Conservation (phyloP, 2,113 vertebrate species). For the Panthera leo region DNA sequence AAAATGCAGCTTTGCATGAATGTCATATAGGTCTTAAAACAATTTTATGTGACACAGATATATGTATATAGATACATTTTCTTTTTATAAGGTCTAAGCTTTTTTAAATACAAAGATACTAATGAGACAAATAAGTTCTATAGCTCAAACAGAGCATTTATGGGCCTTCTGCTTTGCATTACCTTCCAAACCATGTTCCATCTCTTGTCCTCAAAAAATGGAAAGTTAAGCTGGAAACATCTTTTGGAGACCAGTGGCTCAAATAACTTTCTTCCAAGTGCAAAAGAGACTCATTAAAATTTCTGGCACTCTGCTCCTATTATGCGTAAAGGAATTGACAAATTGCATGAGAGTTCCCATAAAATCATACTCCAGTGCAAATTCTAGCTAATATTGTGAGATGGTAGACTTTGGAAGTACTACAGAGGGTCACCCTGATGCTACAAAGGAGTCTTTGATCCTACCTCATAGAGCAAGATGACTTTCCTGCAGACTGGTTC, state of each 20-base stretch:
- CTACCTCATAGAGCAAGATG: neutral
- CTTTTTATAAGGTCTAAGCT: conserved; percentile 78
- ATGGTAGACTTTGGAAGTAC: neutral
- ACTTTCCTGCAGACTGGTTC: neutral
- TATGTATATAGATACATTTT: neutral
- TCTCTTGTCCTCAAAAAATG: conserved; percentile 67
- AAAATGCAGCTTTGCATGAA: conserved; percentile 52
- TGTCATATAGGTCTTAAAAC: conserved; percentile 70
- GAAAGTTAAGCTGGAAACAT: conserved; percentile 45
- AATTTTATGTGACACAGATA: conserved; percentile 70
- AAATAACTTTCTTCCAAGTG: conserved; percentile 71
- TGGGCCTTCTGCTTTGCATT: conserved; percentile 71
- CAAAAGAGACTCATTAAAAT: conserved; percentile 56
- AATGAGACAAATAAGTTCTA: conserved; percentile 78
- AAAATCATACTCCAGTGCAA: conserved; percentile 40
- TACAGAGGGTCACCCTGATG: neutral
- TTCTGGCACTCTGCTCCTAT: conserved; percentile 51
- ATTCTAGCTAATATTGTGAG: neutral
- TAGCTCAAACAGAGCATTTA: conserved; percentile 66
- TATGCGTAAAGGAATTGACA: conserved; percentile 19
- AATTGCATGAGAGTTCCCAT: conserved; percentile 8
- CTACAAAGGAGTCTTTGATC: neutral
- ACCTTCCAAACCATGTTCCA: conserved; percentile 77
- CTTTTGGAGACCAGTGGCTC: conserved; percentile 62
- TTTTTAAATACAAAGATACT: conserved; percentile 76